phyloP scores from a whole-genome alignment of 2,113 vertebrate genomes.

The Vanacampus margaritifer region DNA sequence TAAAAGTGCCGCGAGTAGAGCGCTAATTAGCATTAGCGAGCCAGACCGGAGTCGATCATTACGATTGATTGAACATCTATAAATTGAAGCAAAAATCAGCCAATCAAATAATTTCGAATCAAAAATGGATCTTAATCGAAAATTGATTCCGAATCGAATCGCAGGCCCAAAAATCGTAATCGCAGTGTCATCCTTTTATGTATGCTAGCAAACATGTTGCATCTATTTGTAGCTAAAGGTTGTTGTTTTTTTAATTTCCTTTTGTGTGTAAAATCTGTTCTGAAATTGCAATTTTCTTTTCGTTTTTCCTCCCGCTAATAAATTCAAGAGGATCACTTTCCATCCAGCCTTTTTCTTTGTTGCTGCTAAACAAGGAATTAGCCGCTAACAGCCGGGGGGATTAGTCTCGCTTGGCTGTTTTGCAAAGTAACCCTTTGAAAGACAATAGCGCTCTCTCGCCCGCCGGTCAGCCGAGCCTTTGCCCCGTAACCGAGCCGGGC shows the following conservation, averaged over 20 bases:
- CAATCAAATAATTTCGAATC: too few species aligned
- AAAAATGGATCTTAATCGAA: too few species aligned
- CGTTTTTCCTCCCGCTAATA: neutral
- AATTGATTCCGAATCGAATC: too few species aligned
- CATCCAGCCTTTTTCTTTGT: constrained; percentile 15
- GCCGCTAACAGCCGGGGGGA: constrained; percentile 45
- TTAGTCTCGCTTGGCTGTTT: constrained; percentile 43
- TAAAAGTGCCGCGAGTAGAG: too few species aligned
- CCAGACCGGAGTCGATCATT: too few species aligned
- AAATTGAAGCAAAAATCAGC: too few species aligned
- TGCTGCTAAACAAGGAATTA: constrained; percentile 61
- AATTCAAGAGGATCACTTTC: constrained; percentile 36
- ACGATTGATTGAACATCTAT: too few species aligned
- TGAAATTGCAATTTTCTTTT: neutral
- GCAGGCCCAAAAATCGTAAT: too few species aligned
- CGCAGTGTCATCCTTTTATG: neutral
- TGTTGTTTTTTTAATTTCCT: neutral
- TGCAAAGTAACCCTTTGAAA: constrained; percentile 45
- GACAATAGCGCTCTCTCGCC: constrained; percentile 25
- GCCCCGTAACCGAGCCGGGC: constrained; percentile 40
- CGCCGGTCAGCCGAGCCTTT: constrained; percentile 5
- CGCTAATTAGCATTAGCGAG: too few species aligned
- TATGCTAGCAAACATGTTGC: neutral
- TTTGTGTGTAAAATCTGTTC: neutral
- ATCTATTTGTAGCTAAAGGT: too few species aligned